phyloP scores from a whole-genome alignment of 2,113 vertebrate genomes.

The Mola mola region DNA sequence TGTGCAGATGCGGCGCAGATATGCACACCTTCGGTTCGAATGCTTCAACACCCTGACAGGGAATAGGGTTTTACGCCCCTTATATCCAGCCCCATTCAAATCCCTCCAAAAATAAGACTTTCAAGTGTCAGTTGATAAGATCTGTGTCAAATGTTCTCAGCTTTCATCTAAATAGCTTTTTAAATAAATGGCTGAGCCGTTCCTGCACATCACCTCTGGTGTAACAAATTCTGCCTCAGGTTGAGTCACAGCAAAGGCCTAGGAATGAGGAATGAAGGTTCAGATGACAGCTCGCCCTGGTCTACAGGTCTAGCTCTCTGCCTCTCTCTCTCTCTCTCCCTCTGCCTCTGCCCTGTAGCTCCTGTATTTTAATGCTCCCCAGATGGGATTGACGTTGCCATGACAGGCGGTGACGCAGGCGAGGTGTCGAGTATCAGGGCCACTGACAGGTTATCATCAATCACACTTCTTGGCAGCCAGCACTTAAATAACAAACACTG shows the following conservation, averaged over 20 bases:
- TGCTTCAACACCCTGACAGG: not conserved
- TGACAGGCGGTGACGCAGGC: slow-evolving; percentile 73
- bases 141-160: slow-evolving; percentile 14
- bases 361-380: slow-evolving; percentile 68
- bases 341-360: slow-evolving; percentile 26
- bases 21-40: not conserved
- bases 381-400: slow-evolving; percentile 71
- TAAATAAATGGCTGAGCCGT: slow-evolving; percentile 29
- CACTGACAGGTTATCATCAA: slow-evolving; percentile 69
- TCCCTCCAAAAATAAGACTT: no score
- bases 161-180: slow-evolving; percentile 18
- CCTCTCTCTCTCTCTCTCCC: slow-evolving; percentile 7
- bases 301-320: slow-evolving; percentile 44
- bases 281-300: slow-evolving; percentile 63
- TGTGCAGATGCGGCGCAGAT: slow-evolving; percentile 1
- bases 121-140: no score
- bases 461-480: slow-evolving; percentile 61
- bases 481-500: slow-evolving; percentile 49
- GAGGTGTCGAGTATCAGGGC: slow-evolving; percentile 70
- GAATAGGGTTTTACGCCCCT: not conserved
- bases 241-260: slow-evolving; percentile 43
- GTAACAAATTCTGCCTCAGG: slow-evolving; percentile 49
- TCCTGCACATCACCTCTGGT: slow-evolving; percentile 18
- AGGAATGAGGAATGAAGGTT: slow-evolving; percentile 62
- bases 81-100: not conserved